Evolutionary conservation across 2,113 vertebrate genomes (phyloP).

Genomic region (Lichenostomus cassidix): DNA sequence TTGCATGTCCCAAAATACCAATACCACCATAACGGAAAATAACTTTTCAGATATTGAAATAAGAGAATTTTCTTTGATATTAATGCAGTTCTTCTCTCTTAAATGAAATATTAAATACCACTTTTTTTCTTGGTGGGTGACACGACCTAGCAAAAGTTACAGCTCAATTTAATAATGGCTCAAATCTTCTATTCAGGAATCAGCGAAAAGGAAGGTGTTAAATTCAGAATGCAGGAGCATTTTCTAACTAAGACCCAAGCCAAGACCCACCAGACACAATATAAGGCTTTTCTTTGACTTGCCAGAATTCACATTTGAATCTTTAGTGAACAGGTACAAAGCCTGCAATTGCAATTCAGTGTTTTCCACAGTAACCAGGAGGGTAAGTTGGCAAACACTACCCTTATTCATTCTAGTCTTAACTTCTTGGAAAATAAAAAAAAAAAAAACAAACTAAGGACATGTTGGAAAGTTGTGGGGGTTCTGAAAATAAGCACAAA

Average conservation of each 20-base stretch:
- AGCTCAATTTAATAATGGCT: not conserved
- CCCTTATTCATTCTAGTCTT: not conserved
- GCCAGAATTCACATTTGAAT: not conserved
- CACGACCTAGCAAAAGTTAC: not conserved
- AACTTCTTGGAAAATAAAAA: not conserved
- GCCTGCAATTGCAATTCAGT: not conserved
- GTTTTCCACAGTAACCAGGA: not conserved
- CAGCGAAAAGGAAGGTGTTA: not conserved
- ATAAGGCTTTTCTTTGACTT: not conserved
- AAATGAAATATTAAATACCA: not conserved
- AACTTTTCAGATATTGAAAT: not conserved
- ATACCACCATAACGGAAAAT: not conserved
- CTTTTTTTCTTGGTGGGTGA: not conserved
- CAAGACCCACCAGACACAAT: constrained; percentile 8
- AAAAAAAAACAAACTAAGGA: not conserved
- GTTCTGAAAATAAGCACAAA: not conserved
- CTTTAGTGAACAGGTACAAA: not conserved
- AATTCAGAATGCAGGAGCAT: not conserved
- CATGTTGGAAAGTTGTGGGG: not conserved
- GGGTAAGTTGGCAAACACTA: not conserved
- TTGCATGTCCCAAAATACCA: not conserved
- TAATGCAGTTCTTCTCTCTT: not conserved
- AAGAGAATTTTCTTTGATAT: not conserved
- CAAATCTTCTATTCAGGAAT: not conserved
- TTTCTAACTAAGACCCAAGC: not conserved